A percentile compares a stretch with the other conserved stretches of the same genome.
phyloP scores from a whole-genome alignment of 2,797 vertebrate species.

The Hephaestus fuliginosus region DNA sequence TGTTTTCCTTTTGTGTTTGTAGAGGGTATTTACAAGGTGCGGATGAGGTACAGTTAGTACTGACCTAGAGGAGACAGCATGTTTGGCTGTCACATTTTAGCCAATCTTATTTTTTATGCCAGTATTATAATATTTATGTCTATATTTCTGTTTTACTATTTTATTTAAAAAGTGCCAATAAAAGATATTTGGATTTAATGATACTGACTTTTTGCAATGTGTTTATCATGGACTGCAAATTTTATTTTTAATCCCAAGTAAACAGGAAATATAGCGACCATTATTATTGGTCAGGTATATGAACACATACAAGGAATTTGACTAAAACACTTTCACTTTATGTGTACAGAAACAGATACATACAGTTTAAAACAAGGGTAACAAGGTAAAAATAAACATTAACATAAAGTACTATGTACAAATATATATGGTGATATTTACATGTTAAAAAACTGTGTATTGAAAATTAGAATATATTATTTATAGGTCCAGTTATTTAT shows the following conservation, averaged over 20 bases:
- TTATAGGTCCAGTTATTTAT: not conserved
- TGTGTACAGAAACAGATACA: too few relatives aligned
- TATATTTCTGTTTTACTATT: conserved; percentile 60
- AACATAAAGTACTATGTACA: too few relatives aligned
- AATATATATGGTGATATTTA: too few relatives aligned
- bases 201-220: not conserved
- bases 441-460: too few relatives aligned
- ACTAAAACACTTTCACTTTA: too few relatives aligned
- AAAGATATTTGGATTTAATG: conserved; percentile 64
- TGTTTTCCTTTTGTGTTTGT: conserved; percentile 51
- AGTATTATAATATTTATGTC: conserved; percentile 74
- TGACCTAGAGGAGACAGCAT: conserved; percentile 46
- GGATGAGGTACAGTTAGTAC: conserved; percentile 39
- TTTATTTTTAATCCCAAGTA: not conserved
- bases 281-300: too few relatives aligned
- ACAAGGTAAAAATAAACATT: too few relatives aligned
- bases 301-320: too few relatives aligned
- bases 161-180: conserved; percentile 82
- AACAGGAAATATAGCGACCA: not conserved
- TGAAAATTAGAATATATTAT: too few relatives aligned
- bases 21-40: conserved; percentile 41
- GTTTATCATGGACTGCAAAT: not conserved
- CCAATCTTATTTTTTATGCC: conserved; percentile 60
- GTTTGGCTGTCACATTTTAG: conserved; percentile 43
- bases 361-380: too few relatives aligned